phyloP scores from a whole-genome alignment of 1,140 invertebrate species.

The Aleiodes sp. region DNA sequence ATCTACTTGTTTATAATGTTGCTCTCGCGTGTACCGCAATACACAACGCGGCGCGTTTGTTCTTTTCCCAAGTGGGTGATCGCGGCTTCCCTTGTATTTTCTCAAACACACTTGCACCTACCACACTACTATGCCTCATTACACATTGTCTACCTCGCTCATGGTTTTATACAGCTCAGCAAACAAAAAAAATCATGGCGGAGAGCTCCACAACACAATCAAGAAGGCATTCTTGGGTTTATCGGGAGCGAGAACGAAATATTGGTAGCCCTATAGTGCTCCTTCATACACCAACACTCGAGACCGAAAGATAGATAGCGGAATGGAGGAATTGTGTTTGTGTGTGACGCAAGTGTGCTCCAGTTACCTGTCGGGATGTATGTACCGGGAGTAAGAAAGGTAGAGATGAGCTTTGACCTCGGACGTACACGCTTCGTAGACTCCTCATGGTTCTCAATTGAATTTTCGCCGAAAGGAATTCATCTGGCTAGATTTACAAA shows the following conservation, averaged over 20 bases:
- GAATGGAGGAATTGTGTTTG: no score
- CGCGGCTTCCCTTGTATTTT: conserved; percentile 23
- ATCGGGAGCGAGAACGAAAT: conserved; percentile 6
- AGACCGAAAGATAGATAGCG: background rate
- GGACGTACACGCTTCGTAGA: conserved; percentile 12
- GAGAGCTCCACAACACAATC: no score
- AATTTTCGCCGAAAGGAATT: background rate
- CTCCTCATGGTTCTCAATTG: conserved; percentile 27
- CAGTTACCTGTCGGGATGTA: conserved; percentile 11
- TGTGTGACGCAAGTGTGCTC: conserved; percentile 26
- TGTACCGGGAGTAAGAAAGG: conserved; percentile 7
- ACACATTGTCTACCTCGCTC: conserved; percentile 16
- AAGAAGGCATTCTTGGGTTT: conserved; percentile 1
- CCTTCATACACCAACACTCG: no score
- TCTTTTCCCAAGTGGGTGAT: conserved; percentile 28
- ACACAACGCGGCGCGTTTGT: conserved; percentile 37
- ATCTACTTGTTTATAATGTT: conserved; percentile 35
- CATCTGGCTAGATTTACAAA: background rate
- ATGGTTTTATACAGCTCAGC: background rate
- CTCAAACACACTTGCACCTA: conserved; percentile 8
- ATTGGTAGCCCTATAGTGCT: conserved; percentile 3
- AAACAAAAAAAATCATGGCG: background rate
- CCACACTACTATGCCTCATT: background rate
- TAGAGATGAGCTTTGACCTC: conserved; percentile 40
- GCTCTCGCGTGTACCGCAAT: conserved; percentile 34